Evolutionary conservation across 2,113 vertebrate genomes (phyloP).

Genomic region (Pelodiscus sinensis): DNA sequence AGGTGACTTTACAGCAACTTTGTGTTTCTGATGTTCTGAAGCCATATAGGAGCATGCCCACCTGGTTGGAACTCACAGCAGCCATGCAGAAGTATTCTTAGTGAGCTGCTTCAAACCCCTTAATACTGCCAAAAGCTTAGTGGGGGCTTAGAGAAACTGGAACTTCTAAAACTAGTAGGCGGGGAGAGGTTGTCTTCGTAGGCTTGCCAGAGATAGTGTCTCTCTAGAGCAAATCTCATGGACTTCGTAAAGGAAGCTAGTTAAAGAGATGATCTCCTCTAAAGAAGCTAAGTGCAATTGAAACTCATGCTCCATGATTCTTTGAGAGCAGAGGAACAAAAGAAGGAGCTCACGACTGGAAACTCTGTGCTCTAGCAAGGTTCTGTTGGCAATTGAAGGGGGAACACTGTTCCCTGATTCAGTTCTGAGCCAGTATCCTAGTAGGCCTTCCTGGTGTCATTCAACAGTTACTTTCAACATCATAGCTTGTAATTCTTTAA

Average conservation of each 20-base stretch:
- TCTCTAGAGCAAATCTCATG: too few species aligned
- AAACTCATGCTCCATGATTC: rapidly evolving
- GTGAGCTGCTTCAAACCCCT: background rate
- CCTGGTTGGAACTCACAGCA: background rate
- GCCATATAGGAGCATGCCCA: rapidly evolving
- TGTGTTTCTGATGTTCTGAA: background rate
- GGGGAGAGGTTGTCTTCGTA: too few species aligned
- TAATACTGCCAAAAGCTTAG: background rate
- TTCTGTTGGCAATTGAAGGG: background rate
- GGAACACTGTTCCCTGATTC: background rate
- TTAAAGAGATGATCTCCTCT: too few species aligned
- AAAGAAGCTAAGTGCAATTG: background rate
- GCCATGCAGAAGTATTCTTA: background rate
- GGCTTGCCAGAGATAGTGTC: too few species aligned
- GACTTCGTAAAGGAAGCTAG: too few species aligned
- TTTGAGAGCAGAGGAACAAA: background rate
- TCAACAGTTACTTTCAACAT: conserved; percentile 65
- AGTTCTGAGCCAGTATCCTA: background rate
- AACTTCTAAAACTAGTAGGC: too few species aligned
- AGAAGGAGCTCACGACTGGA: background rate
- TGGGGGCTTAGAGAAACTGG: background rate
- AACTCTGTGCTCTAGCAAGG: background rate
- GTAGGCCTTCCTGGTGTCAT: conserved; percentile 50
- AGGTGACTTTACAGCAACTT: background rate
- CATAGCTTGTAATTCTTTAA: conserved; percentile 60